phyloP scores from a whole-genome alignment of 2,888 invertebrate genomes.

The Drosophila quinaria region DNA sequence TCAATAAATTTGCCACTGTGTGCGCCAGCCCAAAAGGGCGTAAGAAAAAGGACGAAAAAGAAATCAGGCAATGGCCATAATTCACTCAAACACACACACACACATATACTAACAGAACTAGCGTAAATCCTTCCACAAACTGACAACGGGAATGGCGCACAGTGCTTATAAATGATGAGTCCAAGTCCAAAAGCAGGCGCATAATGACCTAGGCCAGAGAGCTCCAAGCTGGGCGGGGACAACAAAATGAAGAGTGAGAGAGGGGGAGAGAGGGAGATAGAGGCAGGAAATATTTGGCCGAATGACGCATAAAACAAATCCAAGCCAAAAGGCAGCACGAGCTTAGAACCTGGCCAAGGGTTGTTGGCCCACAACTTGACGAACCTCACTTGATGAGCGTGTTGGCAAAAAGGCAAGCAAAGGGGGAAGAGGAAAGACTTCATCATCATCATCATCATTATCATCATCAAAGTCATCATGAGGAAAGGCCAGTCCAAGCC shows the following conservation, averaged over 20 bases:
- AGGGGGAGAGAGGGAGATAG: neutral
- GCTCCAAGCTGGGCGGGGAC: slow-evolving; percentile 18
- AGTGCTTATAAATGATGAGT: slow-evolving; percentile 80
- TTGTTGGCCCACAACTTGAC: slow-evolving; percentile 67
- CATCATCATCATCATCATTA: slow-evolving; percentile 42
- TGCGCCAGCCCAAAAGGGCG: slow-evolving; percentile 36
- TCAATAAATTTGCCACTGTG: slow-evolving; percentile 83
- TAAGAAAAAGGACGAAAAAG: slow-evolving; percentile 68
- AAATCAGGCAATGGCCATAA: slow-evolving; percentile 78
- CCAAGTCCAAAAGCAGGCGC: slow-evolving; percentile 60
- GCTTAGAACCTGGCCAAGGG: slow-evolving; percentile 45
- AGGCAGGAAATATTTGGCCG: slow-evolving; percentile 72
- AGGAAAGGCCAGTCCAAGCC: slow-evolving; percentile 28
- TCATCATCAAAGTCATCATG: slow-evolving; percentile 21
- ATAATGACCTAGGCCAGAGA: slow-evolving; percentile 73
- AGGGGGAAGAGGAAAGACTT: slow-evolving; percentile 37
- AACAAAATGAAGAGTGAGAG: neutral
- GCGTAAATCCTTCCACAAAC: slow-evolving; percentile 77
- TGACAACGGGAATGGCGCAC: slow-evolving; percentile 75
- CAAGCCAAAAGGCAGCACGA: slow-evolving; percentile 47
- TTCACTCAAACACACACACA: slow-evolving; percentile 72
- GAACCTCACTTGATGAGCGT: slow-evolving; percentile 59
- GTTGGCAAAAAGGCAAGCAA: slow-evolving; percentile 13
- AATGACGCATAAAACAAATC: slow-evolving; percentile 77
- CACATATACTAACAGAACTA: slow-evolving; percentile 42